Evolutionary conservation across 2,113 vertebrate genomes (phyloP), one percentile per base, ranked within the genome.

Genomic region (Nycticebus coucang): DNA sequence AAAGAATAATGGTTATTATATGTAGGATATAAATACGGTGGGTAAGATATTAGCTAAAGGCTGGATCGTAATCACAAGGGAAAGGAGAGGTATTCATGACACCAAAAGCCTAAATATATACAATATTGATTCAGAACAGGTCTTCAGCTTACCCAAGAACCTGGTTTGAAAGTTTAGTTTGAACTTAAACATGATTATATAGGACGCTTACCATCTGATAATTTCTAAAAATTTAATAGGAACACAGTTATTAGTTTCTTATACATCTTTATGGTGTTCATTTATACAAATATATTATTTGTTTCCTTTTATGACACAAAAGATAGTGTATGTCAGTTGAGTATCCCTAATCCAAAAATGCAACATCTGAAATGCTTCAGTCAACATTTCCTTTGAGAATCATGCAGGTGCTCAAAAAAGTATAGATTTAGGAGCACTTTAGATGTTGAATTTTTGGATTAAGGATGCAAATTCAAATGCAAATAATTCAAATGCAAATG

Each of bases 201-300:
- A 77, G 22, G 26, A 62, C 77, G 55, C 12, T 69, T 66, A 14
- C 50, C 35, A 64, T 45, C 35, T 77, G 35, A 71, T 88, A 84
- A 75, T 69, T 87, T 87, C 79, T 24, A 57, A 87, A 89, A 60
- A 37, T 69, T 66, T 55, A 60, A 74, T 28, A 91, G 45, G 59
- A 82, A 86, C n/a, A 68, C n/a, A 50, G 30, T 84, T 88, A 59
- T 66, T 82, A 64, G 71, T 87, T 91, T 93, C 77, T 91, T 75
- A 74, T n/a, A 14, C 6, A 41, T 81, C 37, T 21, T 87, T 77
- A 35, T 53, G 64, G 4, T n/a, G 14, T 82, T 82, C 59, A 22
- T 64, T 94, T 86, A 86, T 86, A 13, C 12, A 86, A 94, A 74
- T 75, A 35, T 57, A 62, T 68, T 50, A 66, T 82, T 87, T 68